Evolutionary conservation across 2,113 vertebrate genomes (phyloP).

Genomic region (Trichomycterus rosablanca): DNA sequence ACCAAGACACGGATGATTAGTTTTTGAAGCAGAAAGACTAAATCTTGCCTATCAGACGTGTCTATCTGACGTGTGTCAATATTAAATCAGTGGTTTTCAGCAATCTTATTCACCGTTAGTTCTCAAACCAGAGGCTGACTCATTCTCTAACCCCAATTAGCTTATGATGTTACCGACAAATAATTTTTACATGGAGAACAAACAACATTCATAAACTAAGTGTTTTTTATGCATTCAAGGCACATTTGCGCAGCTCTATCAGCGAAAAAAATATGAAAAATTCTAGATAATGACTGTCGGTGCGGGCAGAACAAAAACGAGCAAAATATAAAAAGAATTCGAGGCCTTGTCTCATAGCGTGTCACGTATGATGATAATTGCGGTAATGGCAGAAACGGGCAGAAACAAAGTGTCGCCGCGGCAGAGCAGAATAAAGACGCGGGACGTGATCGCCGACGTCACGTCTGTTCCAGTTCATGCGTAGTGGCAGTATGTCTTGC

Average conservation of each 20-base stretch:
- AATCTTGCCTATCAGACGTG: no score
- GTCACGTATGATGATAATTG: slow-evolving; percentile 15
- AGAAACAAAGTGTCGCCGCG: background rate
- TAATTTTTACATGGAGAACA: no score
- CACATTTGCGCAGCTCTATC: slow-evolving; percentile 30
- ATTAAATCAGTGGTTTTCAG: background rate
- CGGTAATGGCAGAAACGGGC: background rate
- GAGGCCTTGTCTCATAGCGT: background rate
- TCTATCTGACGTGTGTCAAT: background rate
- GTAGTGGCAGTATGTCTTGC: background rate
- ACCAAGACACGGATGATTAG: no score
- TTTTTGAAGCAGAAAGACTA: no score
- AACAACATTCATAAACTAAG: slow-evolving; percentile 7
- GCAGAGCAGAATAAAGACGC: slow-evolving; percentile 1
- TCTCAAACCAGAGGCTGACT: slow-evolving; percentile 3
- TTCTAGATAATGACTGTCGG: slow-evolving; percentile 7
- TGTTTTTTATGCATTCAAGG: slow-evolving; percentile 31
- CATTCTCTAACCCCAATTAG: slow-evolving; percentile 19
- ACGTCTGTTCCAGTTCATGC: background rate
- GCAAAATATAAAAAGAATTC: background rate
- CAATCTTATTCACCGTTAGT: background rate
- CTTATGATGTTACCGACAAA: slow-evolving; percentile 21
- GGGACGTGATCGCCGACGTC: background rate
- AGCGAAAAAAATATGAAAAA: slow-evolving; percentile 22
- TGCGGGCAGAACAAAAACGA: no score